A percentile compares a stretch with the other conserved stretches of the same genome.
phyloP scores from a whole-genome alignment of 92 coral and sea anemone species.

The Phenganax marumi region DNA sequence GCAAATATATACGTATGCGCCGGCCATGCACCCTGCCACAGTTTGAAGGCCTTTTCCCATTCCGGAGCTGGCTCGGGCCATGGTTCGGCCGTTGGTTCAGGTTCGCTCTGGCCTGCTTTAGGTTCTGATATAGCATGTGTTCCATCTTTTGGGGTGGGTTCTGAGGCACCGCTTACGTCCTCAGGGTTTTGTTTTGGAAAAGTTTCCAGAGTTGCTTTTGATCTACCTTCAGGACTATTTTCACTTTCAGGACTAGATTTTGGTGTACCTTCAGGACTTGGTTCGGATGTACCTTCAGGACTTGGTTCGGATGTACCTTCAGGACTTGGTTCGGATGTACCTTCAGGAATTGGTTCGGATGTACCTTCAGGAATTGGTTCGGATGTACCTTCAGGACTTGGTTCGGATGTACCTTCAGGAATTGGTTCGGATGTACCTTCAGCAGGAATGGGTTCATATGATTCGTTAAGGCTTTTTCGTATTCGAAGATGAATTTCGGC shows the following conservation, averaged over 20 bases:
- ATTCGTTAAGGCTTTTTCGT: neutral
- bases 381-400: slow-evolving; percentile 8
- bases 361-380: slow-evolving; percentile 26
- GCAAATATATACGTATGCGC: slow-evolving; percentile 77
- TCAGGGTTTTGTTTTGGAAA: slow-evolving; percentile 17
- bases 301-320: slow-evolving; percentile 20
- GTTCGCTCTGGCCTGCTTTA: slow-evolving; percentile 46
- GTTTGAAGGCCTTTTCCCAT: slow-evolving; percentile 77
- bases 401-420: slow-evolving; percentile 31
- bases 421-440: slow-evolving; percentile 11
- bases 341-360: slow-evolving; percentile 52
- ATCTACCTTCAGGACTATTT: slow-evolving; percentile 7
- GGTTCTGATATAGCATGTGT: slow-evolving; percentile 11
- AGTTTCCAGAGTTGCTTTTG: neutral
- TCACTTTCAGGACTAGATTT: slow-evolving; percentile 32
- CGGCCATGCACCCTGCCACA: slow-evolving; percentile 85
- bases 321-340: slow-evolving; percentile 39
- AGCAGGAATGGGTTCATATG: slow-evolving; percentile 22
- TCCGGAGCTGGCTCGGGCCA: slow-evolving; percentile 99
- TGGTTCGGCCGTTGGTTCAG: slow-evolving; percentile 71
- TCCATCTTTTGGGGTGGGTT: slow-evolving; percentile 5
- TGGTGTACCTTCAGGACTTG: slow-evolving; percentile 14
- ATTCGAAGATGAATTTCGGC: too few relatives aligned
- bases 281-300: neutral
- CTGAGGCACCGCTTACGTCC: neutral